These are phyloP conservation scores for Brachionus asplanchnoidis DNA, from an alignment of 1,140 invertebrate species.

Conservation along the genomic window DNA sequence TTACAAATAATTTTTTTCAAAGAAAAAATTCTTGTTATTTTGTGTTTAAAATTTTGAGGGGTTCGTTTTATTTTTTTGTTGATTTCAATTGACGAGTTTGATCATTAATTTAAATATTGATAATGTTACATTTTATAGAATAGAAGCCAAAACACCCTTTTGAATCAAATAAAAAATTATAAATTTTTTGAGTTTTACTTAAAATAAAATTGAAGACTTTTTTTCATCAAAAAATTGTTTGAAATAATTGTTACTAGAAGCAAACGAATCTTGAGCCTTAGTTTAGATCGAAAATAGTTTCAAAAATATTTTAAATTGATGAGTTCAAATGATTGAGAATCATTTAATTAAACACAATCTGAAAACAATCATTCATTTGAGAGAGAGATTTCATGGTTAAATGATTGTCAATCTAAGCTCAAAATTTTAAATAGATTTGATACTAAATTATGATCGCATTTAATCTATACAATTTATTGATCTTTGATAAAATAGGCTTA, in stretches of 20 bases:
- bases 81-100: no score
- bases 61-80: no score
- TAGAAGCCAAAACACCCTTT: no score
- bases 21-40: neutral
- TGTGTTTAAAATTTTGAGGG: neutral
- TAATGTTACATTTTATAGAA: no score
- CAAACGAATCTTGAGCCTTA: neutral
- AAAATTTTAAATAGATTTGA: neutral
- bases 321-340: neutral
- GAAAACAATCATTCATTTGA: neutral
- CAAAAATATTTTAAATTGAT: neutral
- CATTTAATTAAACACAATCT: neutral
- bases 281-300: neutral
- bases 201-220: no score
- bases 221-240: neutral
- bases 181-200: no score
- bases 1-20: neutral
- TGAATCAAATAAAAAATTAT: no score
- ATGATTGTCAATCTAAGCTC: neutral
- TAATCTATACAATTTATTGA: neutral
- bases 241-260: neutral
- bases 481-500: neutral
- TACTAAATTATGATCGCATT: neutral
- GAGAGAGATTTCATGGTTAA: neutral
- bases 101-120: no score